A percentile compares a stretch with the other conserved stretches of the same genome.
Evolutionary conservation across 2,113 vertebrate species (phyloP).

Genomic region (Malurus melanocephalus): DNA sequence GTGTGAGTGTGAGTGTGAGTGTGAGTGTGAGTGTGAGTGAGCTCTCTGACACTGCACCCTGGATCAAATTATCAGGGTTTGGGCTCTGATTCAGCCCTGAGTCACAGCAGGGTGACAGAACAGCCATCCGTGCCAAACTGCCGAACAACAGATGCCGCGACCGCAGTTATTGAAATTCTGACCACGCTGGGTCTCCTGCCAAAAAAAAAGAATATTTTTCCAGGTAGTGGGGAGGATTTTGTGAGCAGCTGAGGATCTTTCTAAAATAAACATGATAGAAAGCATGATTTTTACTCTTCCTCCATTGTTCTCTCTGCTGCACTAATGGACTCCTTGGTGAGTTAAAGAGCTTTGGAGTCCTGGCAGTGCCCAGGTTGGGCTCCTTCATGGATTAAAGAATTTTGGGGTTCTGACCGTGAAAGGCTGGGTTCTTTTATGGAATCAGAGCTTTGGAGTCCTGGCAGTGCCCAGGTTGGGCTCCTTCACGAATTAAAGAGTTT

Average conservation of each 20-base stretch:
- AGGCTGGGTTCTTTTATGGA: too few species aligned
- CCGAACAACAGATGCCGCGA: fast-evolving
- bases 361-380: not conserved
- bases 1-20: too few species aligned
- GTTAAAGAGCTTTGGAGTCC: too few species aligned
- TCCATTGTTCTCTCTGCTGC: not conserved
- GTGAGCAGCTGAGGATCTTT: not conserved
- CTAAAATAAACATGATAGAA: not conserved
- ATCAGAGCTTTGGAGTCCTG: too few species aligned
- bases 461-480: not conserved
- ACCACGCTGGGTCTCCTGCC: not conserved
- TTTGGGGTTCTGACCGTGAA: too few species aligned
- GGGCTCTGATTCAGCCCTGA: not conserved
- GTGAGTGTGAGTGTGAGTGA: too few species aligned
- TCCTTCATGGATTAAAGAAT: too few species aligned
- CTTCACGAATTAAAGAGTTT: too few species aligned
- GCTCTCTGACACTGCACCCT: fast-evolving
- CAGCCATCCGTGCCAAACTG: not conserved
- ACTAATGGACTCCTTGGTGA: not conserved
- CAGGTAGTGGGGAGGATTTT: not conserved
- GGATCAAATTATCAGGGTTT: not conserved
- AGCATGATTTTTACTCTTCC: not conserved
- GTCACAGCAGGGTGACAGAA: not conserved
- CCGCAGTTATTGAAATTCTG: not conserved
- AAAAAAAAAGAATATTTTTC: not conserved